These are phyloP conservation scores for Leptosomus discolor DNA, from an alignment of 2,113 vertebrate genomes.

Conservation along the genomic window DNA sequence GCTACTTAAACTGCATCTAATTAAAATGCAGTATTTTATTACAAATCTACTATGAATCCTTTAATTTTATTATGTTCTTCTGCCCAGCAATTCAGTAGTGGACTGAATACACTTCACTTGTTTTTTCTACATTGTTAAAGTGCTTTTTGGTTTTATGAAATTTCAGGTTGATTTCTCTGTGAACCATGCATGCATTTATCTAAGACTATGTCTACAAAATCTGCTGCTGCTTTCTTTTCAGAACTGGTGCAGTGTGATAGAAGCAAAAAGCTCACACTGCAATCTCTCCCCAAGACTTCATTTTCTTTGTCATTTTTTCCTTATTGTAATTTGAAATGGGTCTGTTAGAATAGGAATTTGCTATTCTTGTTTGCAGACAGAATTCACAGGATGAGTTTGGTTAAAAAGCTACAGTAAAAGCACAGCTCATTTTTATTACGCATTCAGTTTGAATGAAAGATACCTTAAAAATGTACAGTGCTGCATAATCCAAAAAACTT, in stretches of 20 bases:
- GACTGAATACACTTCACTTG: accelerated
- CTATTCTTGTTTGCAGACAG: neutral
- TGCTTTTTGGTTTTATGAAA: neutral
- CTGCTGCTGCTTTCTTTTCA: neutral
- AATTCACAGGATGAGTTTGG: neutral
- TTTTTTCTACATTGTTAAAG: neutral
- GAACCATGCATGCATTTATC: neutral
- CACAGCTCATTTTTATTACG: neutral
- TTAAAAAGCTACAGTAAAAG: neutral
- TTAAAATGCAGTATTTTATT: neutral
- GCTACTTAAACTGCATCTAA: neutral
- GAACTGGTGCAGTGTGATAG: neutral
- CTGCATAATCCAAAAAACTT: neutral
- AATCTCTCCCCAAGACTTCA: neutral
- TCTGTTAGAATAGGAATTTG: neutral
- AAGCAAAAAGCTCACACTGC: neutral
- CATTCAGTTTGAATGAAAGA: neutral
- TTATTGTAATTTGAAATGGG: neutral
- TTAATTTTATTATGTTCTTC: neutral
- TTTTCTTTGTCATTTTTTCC: neutral
- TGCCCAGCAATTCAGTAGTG: neutral
- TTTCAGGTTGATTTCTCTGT: neutral
- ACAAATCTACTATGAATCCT: neutral
- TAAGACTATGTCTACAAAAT: neutral
- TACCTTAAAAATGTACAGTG: neutral